These are phyloP conservation scores for Peromyscus leucopus DNA, from an alignment of 2,113 vertebrate genomes.

Conservation along the genomic window DNA sequence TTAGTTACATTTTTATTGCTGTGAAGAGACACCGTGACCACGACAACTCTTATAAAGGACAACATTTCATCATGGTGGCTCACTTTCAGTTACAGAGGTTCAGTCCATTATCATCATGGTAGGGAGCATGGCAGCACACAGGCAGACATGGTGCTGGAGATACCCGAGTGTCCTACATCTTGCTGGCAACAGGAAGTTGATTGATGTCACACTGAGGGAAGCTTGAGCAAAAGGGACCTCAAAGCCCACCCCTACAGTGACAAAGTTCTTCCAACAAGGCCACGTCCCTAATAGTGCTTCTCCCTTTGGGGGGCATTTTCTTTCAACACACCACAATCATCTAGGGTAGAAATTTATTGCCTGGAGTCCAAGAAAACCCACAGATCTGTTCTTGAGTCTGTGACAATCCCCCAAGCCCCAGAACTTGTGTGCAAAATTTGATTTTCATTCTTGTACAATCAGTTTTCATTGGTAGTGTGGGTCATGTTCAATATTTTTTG, in stretches of 20 bases:
- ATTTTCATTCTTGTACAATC: background rate
- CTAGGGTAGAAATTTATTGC: background rate
- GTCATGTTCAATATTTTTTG: background rate
- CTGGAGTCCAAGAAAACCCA: background rate
- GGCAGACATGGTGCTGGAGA: background rate
- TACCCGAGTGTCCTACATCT: background rate
- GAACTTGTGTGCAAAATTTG: background rate
- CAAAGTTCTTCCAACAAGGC: background rate
- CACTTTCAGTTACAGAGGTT: background rate
- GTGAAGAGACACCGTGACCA: background rate
- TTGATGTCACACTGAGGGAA: background rate
- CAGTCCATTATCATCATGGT: background rate
- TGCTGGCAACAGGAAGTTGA: background rate
- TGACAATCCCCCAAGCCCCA: background rate
- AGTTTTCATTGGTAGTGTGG: background rate
- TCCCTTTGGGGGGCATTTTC: background rate
- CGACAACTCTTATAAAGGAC: background rate
- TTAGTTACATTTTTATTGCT: background rate
- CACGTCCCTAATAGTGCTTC: background rate
- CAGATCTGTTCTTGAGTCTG: background rate
- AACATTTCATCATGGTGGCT: background rate
- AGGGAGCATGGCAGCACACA: background rate
- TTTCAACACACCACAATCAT: background rate
- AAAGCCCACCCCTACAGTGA: background rate
- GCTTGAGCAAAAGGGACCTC: background rate